A percentile compares a stretch with the other conserved stretches of the same genome.
Conservation (phyloP, 2,888 invertebrate genomes). For the Epinotia bilunana region DNA sequence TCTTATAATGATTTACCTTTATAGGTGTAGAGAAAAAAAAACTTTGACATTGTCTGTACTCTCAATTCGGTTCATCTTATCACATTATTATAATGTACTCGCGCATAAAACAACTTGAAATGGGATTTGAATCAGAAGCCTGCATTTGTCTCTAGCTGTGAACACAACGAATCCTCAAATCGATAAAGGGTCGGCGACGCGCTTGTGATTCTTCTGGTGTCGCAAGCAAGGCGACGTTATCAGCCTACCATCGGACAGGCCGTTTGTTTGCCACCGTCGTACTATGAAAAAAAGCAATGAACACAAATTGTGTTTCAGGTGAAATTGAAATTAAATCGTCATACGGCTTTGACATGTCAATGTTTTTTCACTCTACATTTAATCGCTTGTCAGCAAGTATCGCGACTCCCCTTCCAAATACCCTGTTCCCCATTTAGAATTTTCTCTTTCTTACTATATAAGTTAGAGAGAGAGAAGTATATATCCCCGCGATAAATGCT, state of each 20-base stretch:
- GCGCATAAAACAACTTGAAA: neutral
- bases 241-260: no score
- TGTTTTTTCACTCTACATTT: neutral
- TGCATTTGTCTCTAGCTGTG: no score
- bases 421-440: neutral
- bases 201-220: no score
- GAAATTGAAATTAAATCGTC: neutral
- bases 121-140: neutral
- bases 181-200: no score
- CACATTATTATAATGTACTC: no score
- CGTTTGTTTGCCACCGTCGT: no score
- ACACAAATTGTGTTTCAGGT: no score
- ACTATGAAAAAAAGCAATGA: no score
- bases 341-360: neutral
- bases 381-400: constrained; percentile 12
- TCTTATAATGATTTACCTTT: no score
- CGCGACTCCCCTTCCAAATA: neutral
- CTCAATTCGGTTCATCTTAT: no score
- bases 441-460: constrained; percentile 1
- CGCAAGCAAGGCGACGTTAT: no score
- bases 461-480: constrained; percentile 14
- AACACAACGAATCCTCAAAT: no score
- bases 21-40: neutral
- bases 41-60: neutral
- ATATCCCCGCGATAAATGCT: constrained; percentile 4